Evolutionary conservation across 2,797 vertebrate species (phyloP).

Genomic region (Rousettus madagascariensis): DNA sequence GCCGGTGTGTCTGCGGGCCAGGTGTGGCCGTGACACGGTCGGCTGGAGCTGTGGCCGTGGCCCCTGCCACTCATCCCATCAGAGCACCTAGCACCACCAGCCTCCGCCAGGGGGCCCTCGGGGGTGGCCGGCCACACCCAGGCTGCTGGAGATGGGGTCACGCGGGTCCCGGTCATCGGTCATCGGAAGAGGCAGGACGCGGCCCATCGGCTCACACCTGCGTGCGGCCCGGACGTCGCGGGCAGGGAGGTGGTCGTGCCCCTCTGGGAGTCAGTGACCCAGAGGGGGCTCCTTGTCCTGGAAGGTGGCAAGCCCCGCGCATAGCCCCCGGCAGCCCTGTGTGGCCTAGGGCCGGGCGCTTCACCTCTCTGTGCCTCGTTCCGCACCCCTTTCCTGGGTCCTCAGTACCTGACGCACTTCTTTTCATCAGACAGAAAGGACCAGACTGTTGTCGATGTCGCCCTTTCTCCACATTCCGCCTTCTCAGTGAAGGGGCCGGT

Average conservation of each 20-base stretch:
- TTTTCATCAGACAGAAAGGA: background rate
- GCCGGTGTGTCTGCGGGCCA: too few relatives aligned
- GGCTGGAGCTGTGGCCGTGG: too few relatives aligned
- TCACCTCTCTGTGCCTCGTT: background rate
- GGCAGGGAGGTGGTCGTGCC: accelerated
- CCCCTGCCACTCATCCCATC: accelerated
- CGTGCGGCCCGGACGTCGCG: background rate
- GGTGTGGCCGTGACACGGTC: accelerated
- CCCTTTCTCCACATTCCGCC: accelerated
- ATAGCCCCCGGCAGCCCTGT: accelerated
- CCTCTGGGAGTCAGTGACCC: background rate
- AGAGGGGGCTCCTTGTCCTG: background rate
- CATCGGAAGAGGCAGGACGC: background rate
- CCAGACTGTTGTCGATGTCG: accelerated
- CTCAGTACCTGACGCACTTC: accelerated
- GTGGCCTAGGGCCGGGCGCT: background rate
- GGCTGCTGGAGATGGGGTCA: background rate
- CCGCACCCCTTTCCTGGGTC: accelerated
- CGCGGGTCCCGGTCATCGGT: background rate
- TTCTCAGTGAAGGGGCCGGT: too few relatives aligned
- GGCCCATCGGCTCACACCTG: too few relatives aligned
- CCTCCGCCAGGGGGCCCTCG: too few relatives aligned
- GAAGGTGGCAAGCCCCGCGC: background rate
- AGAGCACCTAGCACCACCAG: accelerated
- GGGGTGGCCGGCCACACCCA: background rate